Evolutionary conservation across 2,113 vertebrate species (phyloP).

Genomic region (Poicephalus meyeri): DNA sequence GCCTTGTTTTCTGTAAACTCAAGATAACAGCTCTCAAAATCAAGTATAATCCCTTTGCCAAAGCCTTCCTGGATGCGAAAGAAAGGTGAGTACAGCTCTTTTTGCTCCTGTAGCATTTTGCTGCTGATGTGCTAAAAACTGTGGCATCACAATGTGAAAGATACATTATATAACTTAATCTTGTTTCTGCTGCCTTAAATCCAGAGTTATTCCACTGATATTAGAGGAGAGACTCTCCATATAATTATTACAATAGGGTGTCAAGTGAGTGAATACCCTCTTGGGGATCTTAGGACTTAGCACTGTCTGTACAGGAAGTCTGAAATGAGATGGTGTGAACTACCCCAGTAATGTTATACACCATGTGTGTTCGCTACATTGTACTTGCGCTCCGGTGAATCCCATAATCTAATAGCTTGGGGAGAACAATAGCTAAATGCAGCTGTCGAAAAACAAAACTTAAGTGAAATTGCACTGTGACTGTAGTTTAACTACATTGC

Average conservation of each 20-base stretch:
- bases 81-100: constrained; percentile 81
- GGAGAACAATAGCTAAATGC: background rate
- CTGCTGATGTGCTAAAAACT: background rate
- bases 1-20: constrained; percentile 56
- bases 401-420: background rate
- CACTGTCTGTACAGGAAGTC: background rate
- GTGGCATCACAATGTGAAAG: background rate
- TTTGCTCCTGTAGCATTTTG: background rate
- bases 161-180: background rate
- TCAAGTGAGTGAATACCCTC: background rate
- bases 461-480: background rate
- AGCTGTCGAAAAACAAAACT: background rate
- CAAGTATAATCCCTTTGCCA: constrained; percentile 98
- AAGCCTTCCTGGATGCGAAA: constrained; percentile 97
- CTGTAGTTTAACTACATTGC: background rate
- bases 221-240: background rate
- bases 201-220: background rate
- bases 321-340: background rate
- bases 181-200: background rate
- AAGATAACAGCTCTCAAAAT: constrained; percentile 99
- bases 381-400: background rate
- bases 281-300: background rate
- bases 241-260: background rate
- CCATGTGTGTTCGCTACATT: fast-evolving
- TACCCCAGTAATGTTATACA: background rate